Percentiles rank a stretch among this genome's conserved stretches.
phyloP scores from a whole-genome alignment of 2,113 vertebrate species.

The Bombycilla garrulus region DNA sequence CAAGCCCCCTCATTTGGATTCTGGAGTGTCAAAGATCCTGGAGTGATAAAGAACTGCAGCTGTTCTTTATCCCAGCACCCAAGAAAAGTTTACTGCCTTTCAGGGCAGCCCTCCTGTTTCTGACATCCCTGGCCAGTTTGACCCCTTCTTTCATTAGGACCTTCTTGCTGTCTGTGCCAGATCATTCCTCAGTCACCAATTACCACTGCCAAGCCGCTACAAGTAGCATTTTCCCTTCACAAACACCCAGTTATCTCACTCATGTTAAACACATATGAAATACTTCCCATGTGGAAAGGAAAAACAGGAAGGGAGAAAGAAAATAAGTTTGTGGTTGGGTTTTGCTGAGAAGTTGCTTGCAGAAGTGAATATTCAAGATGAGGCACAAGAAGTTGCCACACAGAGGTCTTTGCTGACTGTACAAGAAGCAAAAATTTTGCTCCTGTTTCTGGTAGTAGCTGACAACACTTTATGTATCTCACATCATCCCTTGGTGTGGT shows the following conservation, averaged over 20 bases:
- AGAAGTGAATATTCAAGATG: background rate
- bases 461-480: background rate
- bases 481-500: background rate
- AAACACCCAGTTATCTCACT: background rate
- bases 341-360: background rate
- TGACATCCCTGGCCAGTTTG: background rate
- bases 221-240: background rate
- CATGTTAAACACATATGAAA: background rate
- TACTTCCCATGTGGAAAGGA: background rate
- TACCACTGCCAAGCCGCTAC: rapidly evolving
- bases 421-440: background rate
- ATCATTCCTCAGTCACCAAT: background rate
- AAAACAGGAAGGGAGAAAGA: background rate
- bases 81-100: background rate
- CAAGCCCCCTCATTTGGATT: background rate
- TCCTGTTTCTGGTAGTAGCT: background rate
- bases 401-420: background rate
- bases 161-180: background rate
- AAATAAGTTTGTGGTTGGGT: background rate
- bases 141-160: background rate
- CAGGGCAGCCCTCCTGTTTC: background rate
- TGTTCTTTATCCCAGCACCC: background rate
- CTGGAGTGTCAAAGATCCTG: too few relatives aligned
- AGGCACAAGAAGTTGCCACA: background rate
- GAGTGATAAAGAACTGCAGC: too few relatives aligned